Percentiles rank a stretch among this genome's conserved stretches.
Conservation (phyloP, 2,797 vertebrate genomes). For the Rhinatrema bivittatum region DNA sequence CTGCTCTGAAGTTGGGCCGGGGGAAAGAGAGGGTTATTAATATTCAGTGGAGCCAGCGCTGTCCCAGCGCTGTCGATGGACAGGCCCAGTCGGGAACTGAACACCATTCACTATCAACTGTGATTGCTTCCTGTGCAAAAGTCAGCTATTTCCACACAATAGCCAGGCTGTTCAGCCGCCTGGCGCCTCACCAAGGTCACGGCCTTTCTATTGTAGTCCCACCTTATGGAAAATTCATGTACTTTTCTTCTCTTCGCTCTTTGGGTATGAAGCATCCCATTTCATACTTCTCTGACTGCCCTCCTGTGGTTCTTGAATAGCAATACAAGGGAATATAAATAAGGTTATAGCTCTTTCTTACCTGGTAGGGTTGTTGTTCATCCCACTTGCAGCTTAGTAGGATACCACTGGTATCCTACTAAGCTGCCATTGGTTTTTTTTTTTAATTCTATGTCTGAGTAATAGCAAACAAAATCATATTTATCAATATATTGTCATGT, state of each 20-base stretch:
- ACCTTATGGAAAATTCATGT: conserved; percentile 43
- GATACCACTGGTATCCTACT: too few species aligned
- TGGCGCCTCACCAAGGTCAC: conserved; percentile 62
- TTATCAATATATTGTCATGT: too few species aligned
- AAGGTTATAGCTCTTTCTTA: neutral
- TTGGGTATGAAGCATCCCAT: conserved; percentile 9
- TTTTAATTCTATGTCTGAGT: too few species aligned
- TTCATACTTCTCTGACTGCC: conserved; percentile 12
- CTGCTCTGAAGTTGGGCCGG: neutral
- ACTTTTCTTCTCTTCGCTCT: conserved; percentile 17
- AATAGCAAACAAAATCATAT: too few species aligned
- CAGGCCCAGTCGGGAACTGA: conserved; percentile 7
- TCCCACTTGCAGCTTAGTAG: too few species aligned
- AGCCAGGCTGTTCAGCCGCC: conserved; percentile 30
- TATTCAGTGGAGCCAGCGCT: conserved; percentile 12
- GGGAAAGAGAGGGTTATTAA: conserved; percentile 13
- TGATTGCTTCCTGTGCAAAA: conserved; percentile 63
- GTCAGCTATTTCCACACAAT: conserved; percentile 62
- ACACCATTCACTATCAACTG: conserved; percentile 33
- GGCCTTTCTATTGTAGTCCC: conserved; percentile 44
- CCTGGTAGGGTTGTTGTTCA: neutral
- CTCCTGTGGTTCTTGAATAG: conserved; percentile 13
- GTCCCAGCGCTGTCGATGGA: conserved; percentile 13
- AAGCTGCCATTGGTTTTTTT: too few species aligned
- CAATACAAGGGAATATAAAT: neutral